These are phyloP conservation scores for Drosophila guanche DNA, from an alignment of 1,140 invertebrate species.

Conservation along the genomic window DNA sequence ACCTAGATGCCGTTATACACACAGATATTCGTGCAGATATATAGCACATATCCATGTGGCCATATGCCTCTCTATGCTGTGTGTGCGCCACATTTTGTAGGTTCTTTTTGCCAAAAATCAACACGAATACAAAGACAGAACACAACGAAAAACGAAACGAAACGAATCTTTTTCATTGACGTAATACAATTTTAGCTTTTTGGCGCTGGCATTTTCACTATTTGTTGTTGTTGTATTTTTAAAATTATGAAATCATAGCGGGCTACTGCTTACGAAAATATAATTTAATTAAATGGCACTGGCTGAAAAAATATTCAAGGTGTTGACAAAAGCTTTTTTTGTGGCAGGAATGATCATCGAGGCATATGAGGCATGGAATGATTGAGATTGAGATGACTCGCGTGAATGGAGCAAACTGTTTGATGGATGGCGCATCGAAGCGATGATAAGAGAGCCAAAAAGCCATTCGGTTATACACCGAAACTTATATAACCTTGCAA, in stretches of 20 bases:
- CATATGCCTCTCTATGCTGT: conserved; percentile 17
- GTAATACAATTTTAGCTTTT: conserved; percentile 66
- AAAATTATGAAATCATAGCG: conserved; percentile 78
- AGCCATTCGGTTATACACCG: conserved; percentile 10
- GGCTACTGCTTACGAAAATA: conserved; percentile 10
- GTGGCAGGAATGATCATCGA: conserved; percentile 21
- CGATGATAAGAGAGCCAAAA: conserved; percentile 7
- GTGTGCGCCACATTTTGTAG: conserved; percentile 53
- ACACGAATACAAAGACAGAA: conserved; percentile 16
- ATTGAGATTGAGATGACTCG: conserved; percentile 28
- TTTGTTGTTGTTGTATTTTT: conserved; percentile 63
- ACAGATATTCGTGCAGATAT: conserved; percentile 9
- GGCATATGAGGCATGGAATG: conserved; percentile 21
- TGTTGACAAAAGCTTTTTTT: conserved; percentile 44
- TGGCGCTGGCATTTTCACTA: conserved; percentile 38
- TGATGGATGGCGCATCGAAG: conserved; percentile 24
- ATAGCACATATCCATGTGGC: conserved; percentile 19
- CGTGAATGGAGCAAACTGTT: conserved; percentile 40
- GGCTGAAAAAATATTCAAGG: conserved; percentile 46
- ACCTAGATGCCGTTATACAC: conserved; percentile 14
- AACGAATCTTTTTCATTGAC: conserved; percentile 72
- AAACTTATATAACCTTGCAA: conserved; percentile 33
- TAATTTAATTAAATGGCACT: conserved; percentile 19
- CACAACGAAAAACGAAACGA: conserved; percentile 19
- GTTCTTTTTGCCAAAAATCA: conserved; percentile 73